Conservation (phyloP, 2,797 vertebrate species). For the Myotis vivesi region DNA sequence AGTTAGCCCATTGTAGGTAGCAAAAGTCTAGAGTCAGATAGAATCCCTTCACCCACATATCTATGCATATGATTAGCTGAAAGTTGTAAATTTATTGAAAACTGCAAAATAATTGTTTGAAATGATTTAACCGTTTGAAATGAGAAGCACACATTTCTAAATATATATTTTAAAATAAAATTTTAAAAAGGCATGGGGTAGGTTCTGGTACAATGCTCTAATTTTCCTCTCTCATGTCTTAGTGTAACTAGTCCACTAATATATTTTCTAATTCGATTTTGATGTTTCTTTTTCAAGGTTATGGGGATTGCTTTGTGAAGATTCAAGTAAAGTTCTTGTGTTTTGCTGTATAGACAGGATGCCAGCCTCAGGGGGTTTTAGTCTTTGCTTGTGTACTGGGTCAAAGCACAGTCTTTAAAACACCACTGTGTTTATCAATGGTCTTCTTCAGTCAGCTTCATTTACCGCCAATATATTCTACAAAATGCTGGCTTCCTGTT, state of each 20-base stretch:
- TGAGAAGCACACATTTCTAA: not conserved
- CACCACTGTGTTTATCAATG: not conserved
- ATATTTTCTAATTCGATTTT: not conserved
- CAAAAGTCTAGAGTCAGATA: not conserved
- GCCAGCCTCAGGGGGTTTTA: not conserved
- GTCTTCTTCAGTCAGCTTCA: not conserved
- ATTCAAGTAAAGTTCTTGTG: not conserved
- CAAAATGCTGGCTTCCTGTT: not conserved
- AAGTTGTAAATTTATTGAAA: constrained; percentile 12
- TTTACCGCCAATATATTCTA: not conserved
- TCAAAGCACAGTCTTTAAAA: not conserved
- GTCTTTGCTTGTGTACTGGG: not conserved
- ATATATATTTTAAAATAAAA: not conserved
- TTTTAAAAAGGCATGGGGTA: not conserved
- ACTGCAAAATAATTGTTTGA: not conserved
- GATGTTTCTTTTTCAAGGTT: not conserved
- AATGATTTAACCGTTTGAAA: not conserved
- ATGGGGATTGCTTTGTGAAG: not conserved
- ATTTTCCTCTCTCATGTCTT: not conserved
- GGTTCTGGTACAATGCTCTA: not conserved
- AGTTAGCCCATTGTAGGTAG: not conserved
- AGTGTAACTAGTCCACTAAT: not conserved
- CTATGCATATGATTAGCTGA: not conserved
- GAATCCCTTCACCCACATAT: not conserved
- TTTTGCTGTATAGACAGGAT: not conserved